Conservation (phyloP, 1,140 invertebrate genomes). For the Aphelinus certus region DNA sequence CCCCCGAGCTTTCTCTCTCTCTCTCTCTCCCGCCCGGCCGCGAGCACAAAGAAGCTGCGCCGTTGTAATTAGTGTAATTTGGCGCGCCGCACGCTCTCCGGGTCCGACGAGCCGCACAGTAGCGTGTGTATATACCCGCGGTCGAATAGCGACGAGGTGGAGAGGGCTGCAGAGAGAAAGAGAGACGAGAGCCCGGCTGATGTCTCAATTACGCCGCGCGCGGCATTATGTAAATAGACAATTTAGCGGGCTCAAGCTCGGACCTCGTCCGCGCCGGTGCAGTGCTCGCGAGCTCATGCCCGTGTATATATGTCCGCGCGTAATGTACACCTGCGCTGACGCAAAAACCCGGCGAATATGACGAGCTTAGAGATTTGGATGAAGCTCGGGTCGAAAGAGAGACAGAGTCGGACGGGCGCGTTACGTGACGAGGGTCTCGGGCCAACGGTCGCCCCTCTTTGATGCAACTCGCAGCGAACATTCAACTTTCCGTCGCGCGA, state of each 20-base stretch:
- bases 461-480: no score
- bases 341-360: no score
- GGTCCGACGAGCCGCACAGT: background rate
- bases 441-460: no score
- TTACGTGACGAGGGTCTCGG: no score
- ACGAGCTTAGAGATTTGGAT: no score
- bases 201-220: constrained; percentile 48
- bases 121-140: constrained; percentile 1
- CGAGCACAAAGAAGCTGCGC: background rate
- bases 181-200: constrained; percentile 1
- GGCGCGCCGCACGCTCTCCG: no score
- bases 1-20: background rate
- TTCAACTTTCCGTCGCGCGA: no score
- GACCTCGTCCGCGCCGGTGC: constrained; percentile 38
- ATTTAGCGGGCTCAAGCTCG: constrained; percentile 40
- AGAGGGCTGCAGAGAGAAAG: background rate
- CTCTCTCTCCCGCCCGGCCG: background rate
- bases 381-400: no score
- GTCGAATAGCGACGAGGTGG: background rate
- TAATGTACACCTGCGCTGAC: no score
- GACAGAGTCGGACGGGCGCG: no score
- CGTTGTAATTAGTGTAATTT: no score
- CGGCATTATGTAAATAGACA: constrained; percentile 55
- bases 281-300: constrained; percentile 24
- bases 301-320: no score